Percentiles rank a stretch among this genome's conserved stretches.
phyloP scores from a whole-genome alignment of 2,797 vertebrate species.

The Sebastes vulpes region DNA sequence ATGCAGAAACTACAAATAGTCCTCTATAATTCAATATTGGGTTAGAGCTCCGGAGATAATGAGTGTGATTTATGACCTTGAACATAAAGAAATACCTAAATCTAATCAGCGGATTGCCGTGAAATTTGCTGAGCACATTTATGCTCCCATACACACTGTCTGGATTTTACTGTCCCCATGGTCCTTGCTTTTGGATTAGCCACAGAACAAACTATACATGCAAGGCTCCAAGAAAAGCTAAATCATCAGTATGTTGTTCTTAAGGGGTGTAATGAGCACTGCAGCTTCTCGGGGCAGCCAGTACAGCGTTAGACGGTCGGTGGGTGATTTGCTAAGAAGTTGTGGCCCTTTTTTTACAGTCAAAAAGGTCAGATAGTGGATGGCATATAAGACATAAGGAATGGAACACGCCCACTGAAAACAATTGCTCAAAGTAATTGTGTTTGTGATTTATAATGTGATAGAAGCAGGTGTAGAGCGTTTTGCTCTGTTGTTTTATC shows the following conservation, averaged over 20 bases:
- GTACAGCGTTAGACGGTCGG: background rate
- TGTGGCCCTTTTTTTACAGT: background rate
- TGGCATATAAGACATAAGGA: background rate
- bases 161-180: conserved; percentile 12
- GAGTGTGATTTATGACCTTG: background rate
- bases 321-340: background rate
- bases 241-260: background rate
- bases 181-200: conserved; percentile 19
- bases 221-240: background rate
- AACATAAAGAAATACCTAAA: conserved; percentile 11
- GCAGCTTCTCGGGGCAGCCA: background rate
- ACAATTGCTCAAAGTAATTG: background rate
- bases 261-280: conserved; percentile 12
- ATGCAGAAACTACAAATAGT: background rate
- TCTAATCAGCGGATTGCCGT: conserved; percentile 32
- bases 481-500: background rate
- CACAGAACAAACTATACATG: background rate
- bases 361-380: background rate
- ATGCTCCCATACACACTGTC: background rate
- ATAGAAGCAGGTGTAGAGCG: background rate
- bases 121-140: conserved; percentile 26
- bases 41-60: background rate
- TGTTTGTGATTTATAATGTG: background rate
- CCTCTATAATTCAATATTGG: background rate
- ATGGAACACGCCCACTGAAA: background rate